Percentiles rank a stretch among this genome's conserved stretches.
phyloP scores from a whole-genome alignment of 2,888 invertebrate genomes.

The Malacosoma neustria region DNA sequence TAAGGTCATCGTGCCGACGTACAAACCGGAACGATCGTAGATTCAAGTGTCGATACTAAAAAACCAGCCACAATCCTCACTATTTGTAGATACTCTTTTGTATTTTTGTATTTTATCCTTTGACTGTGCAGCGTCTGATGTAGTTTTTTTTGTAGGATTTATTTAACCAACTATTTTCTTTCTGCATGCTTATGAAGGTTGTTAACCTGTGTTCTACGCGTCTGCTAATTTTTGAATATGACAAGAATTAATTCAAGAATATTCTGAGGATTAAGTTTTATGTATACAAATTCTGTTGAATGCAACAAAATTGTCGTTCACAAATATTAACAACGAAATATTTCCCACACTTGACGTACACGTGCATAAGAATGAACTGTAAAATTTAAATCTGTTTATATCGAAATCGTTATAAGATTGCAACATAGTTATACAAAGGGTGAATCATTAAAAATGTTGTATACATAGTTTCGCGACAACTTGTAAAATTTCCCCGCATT shows the following conservation, averaged over 20 bases:
- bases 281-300: too few species aligned
- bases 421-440: neutral
- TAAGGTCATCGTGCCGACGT: conserved; percentile 67
- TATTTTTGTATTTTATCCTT: conserved; percentile 27
- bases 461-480: conserved; percentile 2
- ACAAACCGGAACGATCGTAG: conserved; percentile 68
- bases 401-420: neutral
- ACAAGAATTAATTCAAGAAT: too few species aligned
- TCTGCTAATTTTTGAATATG: conserved; percentile 10
- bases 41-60: conserved; percentile 46
- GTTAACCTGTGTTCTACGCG: neutral
- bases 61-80: conserved; percentile 46
- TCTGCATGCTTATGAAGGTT: conserved; percentile 8
- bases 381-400: neutral
- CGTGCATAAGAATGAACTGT: neutral
- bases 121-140: conserved; percentile 11
- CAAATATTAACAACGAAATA: too few species aligned
- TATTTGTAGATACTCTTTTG: conserved; percentile 33
- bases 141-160: conserved; percentile 14
- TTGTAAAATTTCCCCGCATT: conserved; percentile 30
- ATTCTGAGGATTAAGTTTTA: too few species aligned
- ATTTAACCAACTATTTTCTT: conserved; percentile 14
- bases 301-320: too few species aligned
- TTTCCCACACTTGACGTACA: neutral
- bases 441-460: neutral